Evolutionary conservation across 2,113 vertebrate genomes (phyloP).

Genomic region (Dryoscopus gambensis): DNA sequence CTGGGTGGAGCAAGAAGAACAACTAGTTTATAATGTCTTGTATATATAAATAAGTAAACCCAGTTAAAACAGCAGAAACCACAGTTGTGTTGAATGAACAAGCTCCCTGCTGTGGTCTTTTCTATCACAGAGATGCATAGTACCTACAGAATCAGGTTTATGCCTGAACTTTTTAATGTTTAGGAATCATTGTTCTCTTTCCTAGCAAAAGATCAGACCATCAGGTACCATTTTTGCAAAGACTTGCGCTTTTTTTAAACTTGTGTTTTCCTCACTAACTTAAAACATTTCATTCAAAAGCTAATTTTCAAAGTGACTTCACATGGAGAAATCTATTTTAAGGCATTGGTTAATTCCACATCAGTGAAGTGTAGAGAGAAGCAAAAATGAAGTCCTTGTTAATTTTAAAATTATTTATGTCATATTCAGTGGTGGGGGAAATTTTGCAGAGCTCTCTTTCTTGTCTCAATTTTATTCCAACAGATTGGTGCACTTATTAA

Average conservation of each 20-base stretch:
- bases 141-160: not conserved
- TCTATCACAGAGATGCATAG: not conserved
- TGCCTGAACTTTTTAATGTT: not conserved
- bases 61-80: not conserved
- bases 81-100: not conserved
- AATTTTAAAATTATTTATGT: conserved; percentile 2
- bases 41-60: not conserved
- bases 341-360: conserved; percentile 2
- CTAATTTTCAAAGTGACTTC: conserved; percentile 17
- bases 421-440: not conserved
- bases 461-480: conserved; percentile 27
- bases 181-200: not conserved
- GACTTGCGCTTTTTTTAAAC: not conserved
- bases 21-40: not conserved
- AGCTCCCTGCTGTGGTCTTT: not conserved
- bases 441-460: conserved; percentile 31
- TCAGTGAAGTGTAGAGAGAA: not conserved
- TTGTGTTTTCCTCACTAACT: not conserved
- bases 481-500: conserved; percentile 36
- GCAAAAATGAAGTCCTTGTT: conserved; percentile 40
- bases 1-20: not conserved
- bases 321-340: conserved; percentile 2
- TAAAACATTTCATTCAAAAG: not conserved
- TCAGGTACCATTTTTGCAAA: not conserved
- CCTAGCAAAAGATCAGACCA: not conserved